Evolutionary conservation across 1,140 invertebrate species (phyloP).

Genomic region (Hydropsyche tenuis): DNA sequence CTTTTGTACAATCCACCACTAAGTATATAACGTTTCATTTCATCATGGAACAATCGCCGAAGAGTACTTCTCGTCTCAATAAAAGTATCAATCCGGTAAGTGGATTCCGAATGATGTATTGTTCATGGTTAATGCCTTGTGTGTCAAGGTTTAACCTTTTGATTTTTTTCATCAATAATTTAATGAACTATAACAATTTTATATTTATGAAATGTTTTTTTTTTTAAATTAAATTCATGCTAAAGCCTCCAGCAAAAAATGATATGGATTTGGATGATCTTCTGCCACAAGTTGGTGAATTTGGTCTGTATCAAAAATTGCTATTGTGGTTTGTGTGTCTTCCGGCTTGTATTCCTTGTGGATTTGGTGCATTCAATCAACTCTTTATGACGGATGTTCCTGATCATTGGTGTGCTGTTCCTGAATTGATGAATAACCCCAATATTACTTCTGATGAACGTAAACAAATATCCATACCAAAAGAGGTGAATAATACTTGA

Average conservation of each 20-base stretch:
- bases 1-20: background rate
- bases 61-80: constrained; percentile 36
- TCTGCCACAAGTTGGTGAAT: constrained; percentile 84
- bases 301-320: constrained; percentile 85
- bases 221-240: background rate
- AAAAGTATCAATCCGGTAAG: constrained; percentile 41
- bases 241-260: constrained; percentile 50
- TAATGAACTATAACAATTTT: background rate
- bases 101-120: constrained; percentile 24
- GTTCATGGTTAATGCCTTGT: background rate
- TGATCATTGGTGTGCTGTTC: constrained; percentile 80
- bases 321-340: constrained; percentile 86
- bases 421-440: constrained; percentile 64
- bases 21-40: constrained; percentile 18
- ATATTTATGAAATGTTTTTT: background rate
- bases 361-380: constrained; percentile 90
- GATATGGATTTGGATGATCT: constrained; percentile 80
- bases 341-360: constrained; percentile 86
- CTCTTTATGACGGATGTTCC: constrained; percentile 85
- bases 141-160: constrained; percentile 41
- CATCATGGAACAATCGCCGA: constrained; percentile 42
- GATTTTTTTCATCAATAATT: no score
- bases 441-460: constrained; percentile 65
- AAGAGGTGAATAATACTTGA: constrained; percentile 53
- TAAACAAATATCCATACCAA: constrained; percentile 71